A percentile compares a stretch with the other conserved stretches of the same genome.
Evolutionary conservation across 2,797 vertebrate species (phyloP).

Genomic region (Gymnodraco acuticeps): DNA sequence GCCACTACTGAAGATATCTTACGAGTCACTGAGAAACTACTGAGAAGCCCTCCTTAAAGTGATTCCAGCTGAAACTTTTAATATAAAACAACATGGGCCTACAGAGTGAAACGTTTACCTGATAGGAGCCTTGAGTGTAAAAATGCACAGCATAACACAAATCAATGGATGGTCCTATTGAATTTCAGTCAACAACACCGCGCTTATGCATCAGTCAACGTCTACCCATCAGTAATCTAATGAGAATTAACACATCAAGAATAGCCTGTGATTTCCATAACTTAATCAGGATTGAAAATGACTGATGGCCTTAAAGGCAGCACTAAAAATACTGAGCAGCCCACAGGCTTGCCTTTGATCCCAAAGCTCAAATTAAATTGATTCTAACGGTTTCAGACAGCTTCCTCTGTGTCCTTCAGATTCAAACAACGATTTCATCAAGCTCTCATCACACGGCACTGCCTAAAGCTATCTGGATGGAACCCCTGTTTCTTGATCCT

Average conservation of each 20-base stretch:
- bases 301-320: constrained; percentile 78
- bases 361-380: constrained; percentile 76
- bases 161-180: constrained; percentile 26
- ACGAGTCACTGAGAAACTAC: constrained; percentile 41
- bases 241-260: constrained; percentile 77
- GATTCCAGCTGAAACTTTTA: constrained; percentile 13
- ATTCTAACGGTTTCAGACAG: constrained; percentile 76
- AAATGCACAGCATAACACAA: constrained; percentile 17
- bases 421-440: constrained; percentile 80
- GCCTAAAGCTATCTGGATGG: constrained; percentile 73
- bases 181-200: constrained; percentile 43
- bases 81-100: constrained; percentile 13
- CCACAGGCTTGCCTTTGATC: constrained; percentile 79
- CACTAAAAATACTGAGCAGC: constrained; percentile 76
- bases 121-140: constrained; percentile 9
- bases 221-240: constrained; percentile 62
- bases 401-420: constrained; percentile 76
- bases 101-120: constrained; percentile 5
- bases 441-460: constrained; percentile 68
- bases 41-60: constrained; percentile 13
- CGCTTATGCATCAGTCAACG: constrained; percentile 58
- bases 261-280: constrained; percentile 73
- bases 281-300: constrained; percentile 78
- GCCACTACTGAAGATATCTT: constrained; percentile 10
- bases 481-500: constrained; percentile 67